These are phyloP conservation scores for Morpho helenor DNA, from an alignment of 2,888 invertebrate species.

Conservation along the genomic window DNA sequence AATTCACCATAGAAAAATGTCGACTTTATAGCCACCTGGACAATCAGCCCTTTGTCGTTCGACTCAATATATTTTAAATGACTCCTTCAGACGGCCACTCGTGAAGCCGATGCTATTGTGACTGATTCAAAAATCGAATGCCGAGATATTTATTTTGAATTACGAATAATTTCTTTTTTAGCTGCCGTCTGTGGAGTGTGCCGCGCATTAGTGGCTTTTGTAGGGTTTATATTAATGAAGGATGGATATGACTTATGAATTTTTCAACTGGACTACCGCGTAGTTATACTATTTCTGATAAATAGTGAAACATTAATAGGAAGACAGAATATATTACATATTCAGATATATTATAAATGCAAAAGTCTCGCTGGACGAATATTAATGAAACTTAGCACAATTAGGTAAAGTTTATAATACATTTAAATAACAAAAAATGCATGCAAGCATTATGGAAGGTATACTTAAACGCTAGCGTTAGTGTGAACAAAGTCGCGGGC, in stretches of 20 bases:
- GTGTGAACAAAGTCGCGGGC: too few species aligned
- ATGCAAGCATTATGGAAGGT: too few species aligned
- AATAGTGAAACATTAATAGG: too few species aligned
- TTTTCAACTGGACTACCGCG: conserved; percentile 45
- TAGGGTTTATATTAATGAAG: conserved; percentile 66
- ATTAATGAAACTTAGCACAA: too few species aligned
- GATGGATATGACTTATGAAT: conserved; percentile 41
- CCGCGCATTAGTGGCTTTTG: conserved; percentile 72
- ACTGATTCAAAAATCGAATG: conserved; percentile 56
- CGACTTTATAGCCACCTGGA: conserved; percentile 62
- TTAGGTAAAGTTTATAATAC: too few species aligned
- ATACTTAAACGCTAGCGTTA: too few species aligned
- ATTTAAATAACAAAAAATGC: too few species aligned
- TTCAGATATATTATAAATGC: too few species aligned
- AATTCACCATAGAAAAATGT: conserved; percentile 74
- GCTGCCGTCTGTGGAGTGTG: conserved; percentile 70
- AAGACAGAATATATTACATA: too few species aligned
- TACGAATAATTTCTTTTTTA: conserved; percentile 74
- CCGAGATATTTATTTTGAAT: conserved; percentile 59
- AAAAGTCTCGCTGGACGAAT: too few species aligned
- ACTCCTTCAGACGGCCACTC: conserved; percentile 58
- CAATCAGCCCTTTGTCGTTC: conserved; percentile 64
- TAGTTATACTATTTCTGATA: conserved; percentile 19
- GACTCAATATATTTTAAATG: conserved; percentile 76
- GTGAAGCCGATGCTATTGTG: conserved; percentile 60